phyloP scores from a whole-genome alignment of 2,113 vertebrate species.

The Dissostichus mawsoni region DNA sequence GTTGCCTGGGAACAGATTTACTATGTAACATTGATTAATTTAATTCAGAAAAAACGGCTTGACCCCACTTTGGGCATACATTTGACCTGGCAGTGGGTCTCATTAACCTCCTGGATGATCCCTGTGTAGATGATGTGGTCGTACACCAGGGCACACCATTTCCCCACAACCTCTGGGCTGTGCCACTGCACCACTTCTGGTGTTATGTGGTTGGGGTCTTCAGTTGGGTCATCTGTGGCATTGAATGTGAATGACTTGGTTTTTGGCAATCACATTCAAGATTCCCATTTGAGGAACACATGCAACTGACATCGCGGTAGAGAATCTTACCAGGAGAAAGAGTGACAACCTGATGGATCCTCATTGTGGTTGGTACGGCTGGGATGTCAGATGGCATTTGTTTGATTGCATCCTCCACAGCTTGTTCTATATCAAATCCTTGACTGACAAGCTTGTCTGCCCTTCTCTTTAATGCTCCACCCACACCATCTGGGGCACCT shows the following conservation, averaged over 20 bases:
- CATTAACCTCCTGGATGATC: conserved; percentile 8
- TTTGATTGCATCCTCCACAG: background rate
- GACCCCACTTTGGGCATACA: too few relatives aligned
- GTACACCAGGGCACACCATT: conserved; percentile 4
- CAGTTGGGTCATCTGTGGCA: background rate
- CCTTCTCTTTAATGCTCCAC: background rate
- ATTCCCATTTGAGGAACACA: background rate
- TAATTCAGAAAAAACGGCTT: too few relatives aligned
- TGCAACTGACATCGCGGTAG: background rate
- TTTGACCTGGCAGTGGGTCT: conserved; percentile 7
- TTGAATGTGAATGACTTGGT: background rate
- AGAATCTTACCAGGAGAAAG: background rate
- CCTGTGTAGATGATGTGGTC: background rate
- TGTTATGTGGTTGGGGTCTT: background rate
- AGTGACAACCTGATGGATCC: background rate
- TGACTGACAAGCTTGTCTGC: background rate
- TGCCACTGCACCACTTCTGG: background rate
- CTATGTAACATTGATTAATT: background rate
- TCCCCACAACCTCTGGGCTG: background rate
- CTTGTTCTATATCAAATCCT: background rate
- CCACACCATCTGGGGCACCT: background rate
- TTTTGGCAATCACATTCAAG: background rate
- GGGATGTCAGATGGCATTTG: background rate
- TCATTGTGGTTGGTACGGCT: background rate
- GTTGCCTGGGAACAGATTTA: conserved; percentile 23